These are phyloP conservation scores for Clavelina lepadiformis DNA, from an alignment of 23 tunicate genomes.

Conservation along the genomic window DNA sequence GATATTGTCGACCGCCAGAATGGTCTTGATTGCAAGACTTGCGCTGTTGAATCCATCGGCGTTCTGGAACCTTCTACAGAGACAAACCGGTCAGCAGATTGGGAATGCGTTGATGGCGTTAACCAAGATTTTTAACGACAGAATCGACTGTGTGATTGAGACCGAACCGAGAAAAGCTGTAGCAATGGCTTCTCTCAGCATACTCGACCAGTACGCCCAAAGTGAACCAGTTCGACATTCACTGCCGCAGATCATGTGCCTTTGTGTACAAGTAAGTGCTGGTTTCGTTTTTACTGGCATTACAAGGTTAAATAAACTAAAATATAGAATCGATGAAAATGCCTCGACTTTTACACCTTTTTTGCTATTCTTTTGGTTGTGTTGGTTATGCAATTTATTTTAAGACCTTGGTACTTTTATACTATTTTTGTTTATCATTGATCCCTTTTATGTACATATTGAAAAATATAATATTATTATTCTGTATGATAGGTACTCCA, in stretches of 20 bases:
- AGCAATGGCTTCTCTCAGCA: conserved; percentile 20
- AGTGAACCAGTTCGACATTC: background rate
- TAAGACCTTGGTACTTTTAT: too few relatives aligned
- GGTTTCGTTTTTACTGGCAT: too few relatives aligned
- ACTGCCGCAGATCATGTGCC: conserved; percentile 4
- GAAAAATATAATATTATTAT: background rate
- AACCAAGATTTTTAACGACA: conserved; percentile 7
- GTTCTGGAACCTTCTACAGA: conserved; percentile 10
- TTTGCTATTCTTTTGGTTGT: too few relatives aligned
- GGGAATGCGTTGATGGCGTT: conserved; percentile 11
- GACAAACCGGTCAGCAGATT: conserved; percentile 1
- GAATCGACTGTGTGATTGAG: conserved; percentile 32
- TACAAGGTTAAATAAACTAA: too few relatives aligned
- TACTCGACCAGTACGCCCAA: background rate
- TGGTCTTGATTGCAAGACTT: conserved; percentile 17
- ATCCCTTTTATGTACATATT: too few relatives aligned
- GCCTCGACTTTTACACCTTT: too few relatives aligned
- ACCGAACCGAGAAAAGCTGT: conserved; percentile 21
- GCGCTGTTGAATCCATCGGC: conserved; percentile 16
- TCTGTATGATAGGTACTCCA: conserved; percentile 30
- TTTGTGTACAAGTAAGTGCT: conserved; percentile 28
- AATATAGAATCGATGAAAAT: too few relatives aligned
- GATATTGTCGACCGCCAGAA: conserved; percentile 17
- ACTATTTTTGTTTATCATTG: too few relatives aligned
- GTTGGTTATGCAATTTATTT: background rate